A percentile compares a stretch with the other conserved stretches of the same genome.
These are phyloP conservation scores for Papilio polytes DNA, from an alignment of 1,140 invertebrate genomes.

Conservation along the genomic window DNA sequence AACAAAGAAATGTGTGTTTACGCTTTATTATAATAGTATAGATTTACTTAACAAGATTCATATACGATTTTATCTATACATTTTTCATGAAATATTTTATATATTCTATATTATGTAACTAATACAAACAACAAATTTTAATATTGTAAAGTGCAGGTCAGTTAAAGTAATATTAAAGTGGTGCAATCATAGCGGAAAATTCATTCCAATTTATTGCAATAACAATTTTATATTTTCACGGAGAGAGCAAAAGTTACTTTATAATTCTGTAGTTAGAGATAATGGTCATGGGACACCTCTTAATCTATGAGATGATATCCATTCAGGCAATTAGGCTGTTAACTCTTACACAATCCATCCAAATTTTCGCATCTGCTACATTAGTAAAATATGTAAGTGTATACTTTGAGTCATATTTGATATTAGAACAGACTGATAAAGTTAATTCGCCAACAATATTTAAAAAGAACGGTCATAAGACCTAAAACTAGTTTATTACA, in stretches of 20 bases:
- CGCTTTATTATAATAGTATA: too few relatives aligned
- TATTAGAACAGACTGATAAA: background rate
- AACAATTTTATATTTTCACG: background rate
- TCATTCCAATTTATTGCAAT: background rate
- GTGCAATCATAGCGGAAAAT: background rate
- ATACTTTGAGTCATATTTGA: background rate
- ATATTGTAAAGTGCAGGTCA: conserved; percentile 2
- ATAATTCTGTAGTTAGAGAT: too few relatives aligned
- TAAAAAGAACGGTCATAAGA: background rate
- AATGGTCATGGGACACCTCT: too few relatives aligned
- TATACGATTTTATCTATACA: background rate
- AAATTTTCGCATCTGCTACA: too few relatives aligned
- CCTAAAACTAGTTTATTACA: background rate
- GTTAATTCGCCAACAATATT: background rate
- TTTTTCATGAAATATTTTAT: background rate
- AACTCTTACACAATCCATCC: too few relatives aligned
- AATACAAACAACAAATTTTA: conserved; percentile 6
- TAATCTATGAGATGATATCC: too few relatives aligned
- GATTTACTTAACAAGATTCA: too few relatives aligned
- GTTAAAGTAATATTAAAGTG: conserved; percentile 4
- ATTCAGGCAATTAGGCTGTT: too few relatives aligned
- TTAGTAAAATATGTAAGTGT: background rate
- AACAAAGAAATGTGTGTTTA: too few relatives aligned
- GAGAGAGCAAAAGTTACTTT: background rate
- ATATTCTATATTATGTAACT: background rate